Evolutionary conservation across 2,888 invertebrate genomes (phyloP).

Genomic region (Chaitophorus viminalis): DNA sequence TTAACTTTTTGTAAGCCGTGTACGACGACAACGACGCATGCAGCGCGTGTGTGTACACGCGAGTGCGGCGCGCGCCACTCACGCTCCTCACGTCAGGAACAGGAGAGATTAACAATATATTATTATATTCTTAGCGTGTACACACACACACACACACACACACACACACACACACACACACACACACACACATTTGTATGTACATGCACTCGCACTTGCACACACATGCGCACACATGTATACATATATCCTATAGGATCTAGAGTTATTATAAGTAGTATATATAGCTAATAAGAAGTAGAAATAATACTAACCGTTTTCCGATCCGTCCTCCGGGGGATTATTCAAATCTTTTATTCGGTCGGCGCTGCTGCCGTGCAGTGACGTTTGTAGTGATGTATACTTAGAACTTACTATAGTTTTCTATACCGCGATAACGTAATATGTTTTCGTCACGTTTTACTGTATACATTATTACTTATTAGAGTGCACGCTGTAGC

Average conservation of each 20-base stretch:
- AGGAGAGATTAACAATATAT: constrained; percentile 22
- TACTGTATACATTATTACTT: background rate
- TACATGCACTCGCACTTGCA: too few relatives aligned
- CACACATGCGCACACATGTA: too few relatives aligned
- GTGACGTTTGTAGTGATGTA: background rate
- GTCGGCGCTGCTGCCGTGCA: background rate
- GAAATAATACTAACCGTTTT: constrained; percentile 44
- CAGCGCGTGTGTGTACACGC: background rate
- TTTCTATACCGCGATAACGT: background rate
- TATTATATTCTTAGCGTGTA: background rate
- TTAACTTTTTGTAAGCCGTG: constrained; percentile 6
- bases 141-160: too few relatives aligned
- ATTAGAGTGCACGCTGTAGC: background rate
- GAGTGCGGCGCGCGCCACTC: constrained; percentile 45
- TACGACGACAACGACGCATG: background rate
- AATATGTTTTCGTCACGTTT: constrained; percentile 40
- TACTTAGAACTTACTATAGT: background rate
- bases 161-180: too few relatives aligned
- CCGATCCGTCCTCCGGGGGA: background rate
- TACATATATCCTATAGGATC: too few relatives aligned
- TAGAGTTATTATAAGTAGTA: too few relatives aligned
- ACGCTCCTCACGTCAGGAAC: constrained; percentile 38
- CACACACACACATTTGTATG: too few relatives aligned
- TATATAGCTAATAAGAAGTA: too few relatives aligned
- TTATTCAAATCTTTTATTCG: constrained; percentile 23